Conservation (phyloP, 2,888 invertebrate species). For the Shargacucullia verbasci region DNA sequence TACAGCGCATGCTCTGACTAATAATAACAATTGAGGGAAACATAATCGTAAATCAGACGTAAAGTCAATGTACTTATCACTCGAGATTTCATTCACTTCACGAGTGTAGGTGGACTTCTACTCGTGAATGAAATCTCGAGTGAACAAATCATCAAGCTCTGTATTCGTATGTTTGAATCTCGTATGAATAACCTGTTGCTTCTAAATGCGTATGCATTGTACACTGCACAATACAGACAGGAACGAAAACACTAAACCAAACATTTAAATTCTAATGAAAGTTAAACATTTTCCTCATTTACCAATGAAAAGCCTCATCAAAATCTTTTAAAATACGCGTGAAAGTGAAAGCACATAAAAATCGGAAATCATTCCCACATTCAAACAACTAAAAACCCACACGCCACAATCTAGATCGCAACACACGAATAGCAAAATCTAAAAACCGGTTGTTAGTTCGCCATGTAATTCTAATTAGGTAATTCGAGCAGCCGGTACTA, state of each 20-base stretch:
- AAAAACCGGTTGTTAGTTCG: conserved; percentile 71
- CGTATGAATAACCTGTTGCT: conserved; percentile 46
- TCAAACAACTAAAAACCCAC: conserved; percentile 41
- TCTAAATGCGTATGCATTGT: conserved; percentile 10
- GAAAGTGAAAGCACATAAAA: conserved; percentile 39
- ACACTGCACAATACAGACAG: conserved; percentile 6
- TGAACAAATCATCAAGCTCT: conserved; percentile 11
- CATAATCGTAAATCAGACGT: conserved; percentile 34
- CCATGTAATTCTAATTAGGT: conserved; percentile 87
- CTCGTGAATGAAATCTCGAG: no score
- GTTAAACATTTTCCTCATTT: conserved; percentile 24
- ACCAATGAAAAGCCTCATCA: conserved; percentile 8
- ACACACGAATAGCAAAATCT: conserved; percentile 65
- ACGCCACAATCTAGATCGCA: conserved; percentile 63
- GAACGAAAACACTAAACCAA: conserved; percentile 15
- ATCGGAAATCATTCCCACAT: conserved; percentile 44
- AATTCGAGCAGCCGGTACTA: conserved; percentile 82
- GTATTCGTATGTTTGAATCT: conserved; percentile 16
- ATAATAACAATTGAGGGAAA: conserved; percentile 44
- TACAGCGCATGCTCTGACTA: conserved; percentile 54
- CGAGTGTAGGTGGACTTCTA: conserved; percentile 5
- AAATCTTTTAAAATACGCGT: conserved; percentile 30
- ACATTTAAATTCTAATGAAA: conserved; percentile 7
- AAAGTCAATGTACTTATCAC: conserved; percentile 38
- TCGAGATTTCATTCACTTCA: conserved; percentile 25